Evolutionary conservation across 2,113 vertebrate genomes (phyloP), one percentile per base, ranked within the genome.

Genomic region (Tiliqua scincoides): DNA sequence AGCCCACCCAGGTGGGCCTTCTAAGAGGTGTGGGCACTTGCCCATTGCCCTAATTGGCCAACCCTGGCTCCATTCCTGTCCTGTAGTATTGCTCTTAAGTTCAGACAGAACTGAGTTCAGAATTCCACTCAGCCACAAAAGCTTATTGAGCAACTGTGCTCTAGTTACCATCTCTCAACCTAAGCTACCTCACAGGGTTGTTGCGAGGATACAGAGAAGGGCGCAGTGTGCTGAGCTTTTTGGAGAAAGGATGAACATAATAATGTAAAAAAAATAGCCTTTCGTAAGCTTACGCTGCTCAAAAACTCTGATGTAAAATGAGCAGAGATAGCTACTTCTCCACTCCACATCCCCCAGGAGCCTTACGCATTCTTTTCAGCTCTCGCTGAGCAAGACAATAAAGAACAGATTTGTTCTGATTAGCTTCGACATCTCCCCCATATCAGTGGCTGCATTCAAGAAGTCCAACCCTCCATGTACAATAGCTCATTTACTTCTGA

Each of bases 361-460:
- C 52, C 8, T 65, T 65, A 15, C 3, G 70, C 32, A 61, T 82
- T 87, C 57, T 68, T 93, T 80, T 85, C 20, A 25, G 40, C 70
- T 89, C 81, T 87, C 77, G 85, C 72, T 86, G 75, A 32, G 20
- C 6, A 35, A 54, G 57, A 89, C 81, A 90, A 89, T 85, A 91
- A 92, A 90, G 48, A 91, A 63, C 4, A 86, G 25, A 54, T 90
- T 91, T 94, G 43, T 77, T 91, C 74, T 67, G 77, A 84, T 70
- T 81, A 86, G 30, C 1, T 68, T 73, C 68, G 59, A 72, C 17
- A 61, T 40, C 81, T 70, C 30, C 70, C 68, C 74, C 90, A 74
- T 25, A 85, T 82, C 83, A 67, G 61, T 1, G 77, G 54, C 32
- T 75, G 76, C 79, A 62, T 65, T 78, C 84, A 86, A 82, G 72